Base-by-base conservation (phyloP, 2,797 vertebrate species). In the Phataginus tetradactyla region DNA sequence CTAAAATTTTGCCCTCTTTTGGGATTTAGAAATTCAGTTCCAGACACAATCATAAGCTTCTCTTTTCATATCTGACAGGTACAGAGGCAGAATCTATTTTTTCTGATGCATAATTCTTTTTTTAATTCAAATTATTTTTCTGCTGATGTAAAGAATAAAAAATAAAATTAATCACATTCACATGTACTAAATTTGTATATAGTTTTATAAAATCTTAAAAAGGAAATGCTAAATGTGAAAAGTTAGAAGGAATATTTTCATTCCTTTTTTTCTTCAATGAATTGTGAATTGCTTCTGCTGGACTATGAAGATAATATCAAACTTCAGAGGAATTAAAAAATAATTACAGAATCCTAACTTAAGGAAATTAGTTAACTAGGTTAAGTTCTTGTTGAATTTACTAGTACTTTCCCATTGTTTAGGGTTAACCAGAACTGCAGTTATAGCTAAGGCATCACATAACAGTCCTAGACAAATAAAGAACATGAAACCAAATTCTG, bases 311-410 rank as follows among this genome's bases (percentile, higher is more conserved):
- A 83, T 1, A 84, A 96, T 69, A 89, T 84, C 37, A 79, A 95
- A 92, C 88, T 96, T 93, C 32, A 89, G 29, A 78, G 94, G 18
- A 92, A 71, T 79, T 92, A 84, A 53, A 91, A 77, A 93, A 68
- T 69, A 80, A 27, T 84, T 74, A 94, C 5, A 87, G 53, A 89
- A 79, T 86, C 27, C 53, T 27, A 91, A 64, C 15, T 12, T 55
- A 86, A 93, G 37, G 18, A 94, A n/a, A 80, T 25, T 87, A 86
- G 14, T 63, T 92, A 84, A 15, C 45, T n/a, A 87, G 69, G 69
- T 23, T 59, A 45, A 90, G 37, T 83, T 85, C 92, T 93, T 79
- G 9, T 37, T 80, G 32, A 11, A 84, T 57, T 86, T 79, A 14
- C 7, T 68, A 63, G 10, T 37, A 83, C 64, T 85, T 42, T 80